Conservation (phyloP, 2,113 vertebrate genomes). For the Psilopogon haemacephalus region DNA sequence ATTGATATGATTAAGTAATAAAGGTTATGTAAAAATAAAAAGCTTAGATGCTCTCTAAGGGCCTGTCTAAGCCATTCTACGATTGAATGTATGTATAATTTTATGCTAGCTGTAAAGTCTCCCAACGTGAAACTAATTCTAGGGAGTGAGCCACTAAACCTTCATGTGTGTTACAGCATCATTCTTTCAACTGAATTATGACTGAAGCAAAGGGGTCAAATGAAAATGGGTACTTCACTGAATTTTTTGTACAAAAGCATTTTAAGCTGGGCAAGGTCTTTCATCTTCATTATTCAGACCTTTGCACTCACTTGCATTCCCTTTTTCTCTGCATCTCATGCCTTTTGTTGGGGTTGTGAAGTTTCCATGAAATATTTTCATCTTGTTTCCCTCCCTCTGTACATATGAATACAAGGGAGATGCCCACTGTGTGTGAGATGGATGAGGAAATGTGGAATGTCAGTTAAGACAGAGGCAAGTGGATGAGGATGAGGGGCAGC, state of each 20-base stretch:
- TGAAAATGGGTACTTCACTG: background rate
- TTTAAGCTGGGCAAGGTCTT: background rate
- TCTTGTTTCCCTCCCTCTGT: background rate
- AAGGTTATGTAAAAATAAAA: background rate
- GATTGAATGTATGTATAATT: too few relatives aligned
- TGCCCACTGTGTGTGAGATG: background rate
- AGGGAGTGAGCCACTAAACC: background rate
- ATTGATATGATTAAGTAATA: background rate
- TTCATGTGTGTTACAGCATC: background rate
- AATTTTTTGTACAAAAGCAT: background rate
- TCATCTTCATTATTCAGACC: background rate
- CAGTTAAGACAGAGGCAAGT: fast-evolving
- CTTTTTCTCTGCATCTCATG: background rate
- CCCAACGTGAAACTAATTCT: background rate
- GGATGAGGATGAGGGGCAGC: background rate
- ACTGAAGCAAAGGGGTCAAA: background rate
- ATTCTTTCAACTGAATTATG: background rate
- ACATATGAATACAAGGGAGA: background rate
- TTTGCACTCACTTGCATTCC: background rate
- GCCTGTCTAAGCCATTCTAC: too few relatives aligned
- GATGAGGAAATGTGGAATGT: fast-evolving
- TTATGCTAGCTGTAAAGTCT: background rate
- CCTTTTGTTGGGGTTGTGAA: background rate
- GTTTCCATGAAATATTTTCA: background rate
- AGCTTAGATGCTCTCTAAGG: background rate